Conservation (phyloP, 2,888 invertebrate species). For the Cataglyphis livida region DNA sequence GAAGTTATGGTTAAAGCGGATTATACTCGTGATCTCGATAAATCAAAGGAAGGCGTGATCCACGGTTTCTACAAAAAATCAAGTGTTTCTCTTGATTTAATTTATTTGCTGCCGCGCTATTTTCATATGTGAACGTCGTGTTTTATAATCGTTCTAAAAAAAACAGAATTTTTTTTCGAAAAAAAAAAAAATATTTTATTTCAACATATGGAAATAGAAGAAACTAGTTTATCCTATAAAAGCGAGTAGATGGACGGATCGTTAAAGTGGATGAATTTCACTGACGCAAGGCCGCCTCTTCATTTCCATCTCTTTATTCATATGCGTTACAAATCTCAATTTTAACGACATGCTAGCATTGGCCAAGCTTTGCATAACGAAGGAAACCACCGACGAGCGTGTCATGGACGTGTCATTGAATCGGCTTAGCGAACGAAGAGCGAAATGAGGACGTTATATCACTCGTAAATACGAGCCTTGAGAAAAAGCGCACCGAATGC, state of each 20-base stretch:
- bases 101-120: background rate
- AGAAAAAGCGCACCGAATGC: conserved; percentile 13
- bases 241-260: conserved; percentile 22
- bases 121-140: background rate
- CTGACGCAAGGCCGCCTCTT: conserved; percentile 19
- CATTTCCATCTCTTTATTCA: conserved; percentile 11
- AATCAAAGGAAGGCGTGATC: conserved; percentile 15
- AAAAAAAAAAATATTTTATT: background rate
- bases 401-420: conserved; percentile 58
- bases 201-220: background rate
- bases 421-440: conserved; percentile 45
- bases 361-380: conserved; percentile 17
- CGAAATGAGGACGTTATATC: conserved; percentile 49
- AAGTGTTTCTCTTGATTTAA: background rate
- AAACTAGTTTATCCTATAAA: background rate
- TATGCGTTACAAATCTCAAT: conserved; percentile 17
- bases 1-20: background rate
- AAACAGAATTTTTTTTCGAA: background rate
- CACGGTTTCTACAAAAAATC: background rate
- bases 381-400: conserved; percentile 54
- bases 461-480: conserved; percentile 23
- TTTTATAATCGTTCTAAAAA: background rate
- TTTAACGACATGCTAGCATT: background rate
- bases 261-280: conserved; percentile 60
- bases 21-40: conserved; percentile 15